Conservation (phyloP, 2,797 vertebrate genomes). For the Lophius americanus region DNA sequence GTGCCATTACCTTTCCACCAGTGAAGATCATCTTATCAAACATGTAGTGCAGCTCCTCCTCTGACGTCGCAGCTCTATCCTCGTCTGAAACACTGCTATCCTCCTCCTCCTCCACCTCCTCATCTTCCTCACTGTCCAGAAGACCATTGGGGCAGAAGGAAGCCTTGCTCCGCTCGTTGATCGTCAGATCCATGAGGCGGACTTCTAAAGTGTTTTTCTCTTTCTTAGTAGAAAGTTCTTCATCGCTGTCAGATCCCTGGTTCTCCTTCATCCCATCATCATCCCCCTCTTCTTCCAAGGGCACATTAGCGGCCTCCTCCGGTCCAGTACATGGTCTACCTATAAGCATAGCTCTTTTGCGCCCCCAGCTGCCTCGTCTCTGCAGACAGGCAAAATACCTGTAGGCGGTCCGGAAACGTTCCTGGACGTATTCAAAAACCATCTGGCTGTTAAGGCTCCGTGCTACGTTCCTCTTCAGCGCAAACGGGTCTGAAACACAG, state of each 20-base stretch:
- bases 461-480: conserved; percentile 96
- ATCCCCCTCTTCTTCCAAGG: too few relatives aligned
- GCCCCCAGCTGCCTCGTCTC: conserved; percentile 75
- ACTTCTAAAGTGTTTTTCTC: conserved; percentile 55
- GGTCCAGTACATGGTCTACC: conserved; percentile 1
- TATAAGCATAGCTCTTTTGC: conserved; percentile 54
- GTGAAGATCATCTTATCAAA: conserved; percentile 98
- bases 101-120: conserved; percentile 68
- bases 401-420: conserved; percentile 94
- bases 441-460: conserved; percentile 98
- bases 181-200: conserved; percentile 59
- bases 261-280: conserved; percentile 36
- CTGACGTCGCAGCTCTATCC: conserved; percentile 72
- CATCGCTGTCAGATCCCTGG: conserved; percentile 54
- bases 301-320: too few relatives aligned
- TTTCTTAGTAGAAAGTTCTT: conserved; percentile 41
- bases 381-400: conserved; percentile 97
- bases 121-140: conserved; percentile 77
- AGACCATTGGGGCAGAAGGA: conserved; percentile 84
- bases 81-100: conserved; percentile 53
- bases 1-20: conserved; percentile 91
- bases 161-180: conserved; percentile 55
- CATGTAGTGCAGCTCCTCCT: conserved; percentile 90
- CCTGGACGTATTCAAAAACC: conserved; percentile 98
- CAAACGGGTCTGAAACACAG: conserved; percentile 87